Evolutionary conservation across 2,888 invertebrate species (phyloP), one percentile per base, ranked within the genome.

Genomic region (Megamerina dolium): DNA sequence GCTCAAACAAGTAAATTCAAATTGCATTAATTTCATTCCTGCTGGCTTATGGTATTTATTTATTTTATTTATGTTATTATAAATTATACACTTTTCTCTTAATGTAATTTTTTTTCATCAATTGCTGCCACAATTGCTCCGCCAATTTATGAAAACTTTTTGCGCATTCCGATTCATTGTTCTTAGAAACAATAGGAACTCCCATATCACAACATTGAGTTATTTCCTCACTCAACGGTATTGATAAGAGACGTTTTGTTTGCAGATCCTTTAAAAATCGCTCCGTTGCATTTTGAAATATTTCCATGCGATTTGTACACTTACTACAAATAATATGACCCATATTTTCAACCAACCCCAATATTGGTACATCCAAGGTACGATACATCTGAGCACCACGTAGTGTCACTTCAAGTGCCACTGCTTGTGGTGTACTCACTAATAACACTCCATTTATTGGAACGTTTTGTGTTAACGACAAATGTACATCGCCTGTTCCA

Each of bases 261-360:
- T 81, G 77, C 59, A 91, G 76, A 57, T 85, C 77, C 23, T 74
- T 60, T 0, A 85, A 82, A 19, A 85, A 73, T 26, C 73, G 63
- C 33, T 75, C 67, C 0, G 82, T 84, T 21, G 79, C 79, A 46
- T 78, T 74, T 3, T 86, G 87, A 66, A 89, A 92, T 23, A 93
- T 73, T 50, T 77, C 76, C 48, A 88, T 79, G 45, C 78, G 74
- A n/a, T 78, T 75, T 16, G 81, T 78, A 66, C 93, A 95, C 19
- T 84, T 80, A 0, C 82, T 77, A 65, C 94, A 95, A 33, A 78
- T 74, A 1, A 85, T 80, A 43, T 80, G 78, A 4, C 85, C 83
- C 94, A 95, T 95, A 69, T 95, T 95, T 64, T 92, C 87, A 0
- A 92, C 82, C 46, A 94, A 66, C n/a, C 95, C 95, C 35, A 88